Conservation (phyloP, 2,797 vertebrate species). For the Sphenodon punctatus region DNA sequence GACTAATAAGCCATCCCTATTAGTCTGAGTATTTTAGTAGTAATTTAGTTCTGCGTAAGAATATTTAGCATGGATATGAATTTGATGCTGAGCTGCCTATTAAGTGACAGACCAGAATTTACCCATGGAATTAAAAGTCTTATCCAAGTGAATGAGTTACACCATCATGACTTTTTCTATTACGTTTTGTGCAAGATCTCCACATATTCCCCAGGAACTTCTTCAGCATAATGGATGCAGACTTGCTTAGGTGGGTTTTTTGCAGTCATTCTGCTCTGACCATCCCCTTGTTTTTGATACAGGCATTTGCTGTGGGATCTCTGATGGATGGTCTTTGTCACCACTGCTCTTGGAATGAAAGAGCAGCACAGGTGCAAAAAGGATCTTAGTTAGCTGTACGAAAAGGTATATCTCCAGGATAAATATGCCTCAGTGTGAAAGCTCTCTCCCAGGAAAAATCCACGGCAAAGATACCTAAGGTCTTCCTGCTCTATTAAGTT, state of each 20-base stretch:
- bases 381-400: not conserved
- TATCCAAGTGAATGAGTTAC: not conserved
- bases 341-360: not conserved
- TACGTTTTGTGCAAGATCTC: not conserved
- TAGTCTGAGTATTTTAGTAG: not conserved
- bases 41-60: not conserved
- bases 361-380: not conserved
- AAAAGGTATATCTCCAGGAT: not conserved
- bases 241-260: too few species aligned
- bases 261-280: not conserved
- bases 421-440: not conserved
- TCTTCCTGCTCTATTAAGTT: too few species aligned
- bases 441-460: too few species aligned
- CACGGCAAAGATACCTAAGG: fast-evolving
- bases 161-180: not conserved
- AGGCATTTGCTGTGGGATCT: not conserved
- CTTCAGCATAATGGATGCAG: fast-evolving
- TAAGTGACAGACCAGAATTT: not conserved
- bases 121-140: not conserved
- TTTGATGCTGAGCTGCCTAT: not conserved
- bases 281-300: not conserved
- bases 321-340: not conserved
- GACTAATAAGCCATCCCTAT: not conserved
- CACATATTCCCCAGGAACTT: not conserved
- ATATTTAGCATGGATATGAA: not conserved